A percentile compares a stretch with the other conserved stretches of the same genome.
These are phyloP conservation scores for Hippocampus mohnikei DNA, from an alignment of 2,113 vertebrate species.

Conservation along the genomic window DNA sequence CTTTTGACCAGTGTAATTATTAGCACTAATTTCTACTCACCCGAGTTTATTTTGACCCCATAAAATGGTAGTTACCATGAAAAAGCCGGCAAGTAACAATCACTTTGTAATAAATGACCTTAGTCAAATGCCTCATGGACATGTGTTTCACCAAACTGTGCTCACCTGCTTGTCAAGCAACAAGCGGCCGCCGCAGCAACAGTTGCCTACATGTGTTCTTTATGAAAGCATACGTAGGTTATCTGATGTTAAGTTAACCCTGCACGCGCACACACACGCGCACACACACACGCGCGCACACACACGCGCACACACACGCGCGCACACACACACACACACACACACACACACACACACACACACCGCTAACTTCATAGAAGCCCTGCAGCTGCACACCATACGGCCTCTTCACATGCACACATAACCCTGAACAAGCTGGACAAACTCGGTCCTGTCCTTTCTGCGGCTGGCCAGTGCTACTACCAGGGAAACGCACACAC, in stretches of 20 bases:
- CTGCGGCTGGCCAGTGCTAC: not conserved
- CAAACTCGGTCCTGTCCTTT: not conserved
- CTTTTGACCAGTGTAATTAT: too few relatives aligned
- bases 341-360: not conserved
- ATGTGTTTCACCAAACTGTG: not conserved
- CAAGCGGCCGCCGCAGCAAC: conserved; percentile 2
- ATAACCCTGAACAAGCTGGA: conserved; percentile 2
- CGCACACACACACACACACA: not conserved
- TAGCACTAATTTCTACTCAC: too few relatives aligned
- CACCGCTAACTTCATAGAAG: not conserved
- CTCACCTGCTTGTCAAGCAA: not conserved
- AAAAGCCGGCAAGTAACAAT: not conserved
- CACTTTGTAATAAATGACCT: not conserved
- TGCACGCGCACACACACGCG: not conserved
- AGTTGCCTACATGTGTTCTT: conserved; percentile 15
- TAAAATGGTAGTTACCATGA: not conserved
- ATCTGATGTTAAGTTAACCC: not conserved
- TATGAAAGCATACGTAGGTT: conserved; percentile 4
- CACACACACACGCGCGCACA: not conserved
- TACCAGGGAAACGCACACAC: not conserved
- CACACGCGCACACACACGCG: not conserved
- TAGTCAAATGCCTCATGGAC: not conserved
- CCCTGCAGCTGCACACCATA: not conserved
- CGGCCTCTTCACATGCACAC: not conserved
- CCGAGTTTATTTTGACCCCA: too few relatives aligned